Base-by-base conservation (phyloP, 2,888 invertebrate species). In the Hemithea aestivaria region DNA sequence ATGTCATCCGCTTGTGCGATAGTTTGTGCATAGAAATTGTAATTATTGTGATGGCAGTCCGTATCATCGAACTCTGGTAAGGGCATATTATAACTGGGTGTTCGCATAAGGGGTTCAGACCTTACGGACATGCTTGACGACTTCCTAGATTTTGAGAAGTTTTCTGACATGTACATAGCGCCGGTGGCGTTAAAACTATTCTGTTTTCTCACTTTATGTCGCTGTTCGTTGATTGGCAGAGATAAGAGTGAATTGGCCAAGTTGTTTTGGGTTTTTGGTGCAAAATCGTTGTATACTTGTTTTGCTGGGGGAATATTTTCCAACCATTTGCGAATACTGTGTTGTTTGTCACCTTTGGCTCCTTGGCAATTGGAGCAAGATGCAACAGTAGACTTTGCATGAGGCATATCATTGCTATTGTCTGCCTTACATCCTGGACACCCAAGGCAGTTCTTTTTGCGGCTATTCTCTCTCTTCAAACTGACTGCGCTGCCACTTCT, bases 251-350 rank as follows among this genome's bases (percentile, higher is more conserved):
- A 75, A 47, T 73, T 77, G 0, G 73, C 64, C 33, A 78, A 54
- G 34, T 66, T 58, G 29, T 64, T 70, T 45, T 67, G 66, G 48
- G 53, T 72, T 33, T 63, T 69, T 27, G 65, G 56, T 33, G 63
- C 36, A 29, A 65, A 62, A 7, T 82, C 80, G 30, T 61, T 75
- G 43, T 73, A 71, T 2, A 68, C 39, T 48, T 76, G 75, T 56
- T 85, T 84, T 10, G 58, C 62, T 37, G 68, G 67, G 23, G 93
- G 92, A 30, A 94, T 91, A 52, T 92, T 91, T 73, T 93, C 93
- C 24, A 94, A 69, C 94, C 94, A 94, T 69, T 92, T 91, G 44
- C 91, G 87, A 29, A 94, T 94, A 63, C 91, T 93, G 52, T 88
- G 90, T 59, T 93, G 92, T 64, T 94, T 93, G 58, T 91, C 92